These are phyloP conservation scores for Deilephila elpenor DNA, from an alignment of 2,888 invertebrate genomes.

Conservation along the genomic window DNA sequence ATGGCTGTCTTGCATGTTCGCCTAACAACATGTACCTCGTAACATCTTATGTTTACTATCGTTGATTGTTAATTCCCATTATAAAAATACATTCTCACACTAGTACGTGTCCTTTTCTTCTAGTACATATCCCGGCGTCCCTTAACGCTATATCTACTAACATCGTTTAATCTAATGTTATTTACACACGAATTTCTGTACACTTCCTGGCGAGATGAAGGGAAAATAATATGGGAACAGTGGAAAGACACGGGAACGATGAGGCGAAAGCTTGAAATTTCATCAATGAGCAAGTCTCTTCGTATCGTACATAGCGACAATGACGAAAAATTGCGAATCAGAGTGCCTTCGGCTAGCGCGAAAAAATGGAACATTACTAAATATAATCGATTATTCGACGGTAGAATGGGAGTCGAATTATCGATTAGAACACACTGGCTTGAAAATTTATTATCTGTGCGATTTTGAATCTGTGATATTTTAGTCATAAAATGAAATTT, in stretches of 20 bases:
- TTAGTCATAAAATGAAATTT: slow-evolving; percentile 1
- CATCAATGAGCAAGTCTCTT: slow-evolving; percentile 74
- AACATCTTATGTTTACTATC: slow-evolving; percentile 69
- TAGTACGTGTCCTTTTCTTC: slow-evolving; percentile 55
- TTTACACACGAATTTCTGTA: slow-evolving; percentile 72
- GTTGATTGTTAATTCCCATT: slow-evolving; percentile 71
- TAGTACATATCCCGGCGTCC: slow-evolving; percentile 68
- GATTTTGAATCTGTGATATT: neutral
- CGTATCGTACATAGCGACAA: slow-evolving; percentile 28
- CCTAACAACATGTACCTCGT: slow-evolving; percentile 59
- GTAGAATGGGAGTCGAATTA: neutral
- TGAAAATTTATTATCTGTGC: slow-evolving; percentile 23
- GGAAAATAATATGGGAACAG: slow-evolving; percentile 55
- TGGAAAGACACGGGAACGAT: slow-evolving; percentile 57
- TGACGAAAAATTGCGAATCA: slow-evolving; percentile 22
- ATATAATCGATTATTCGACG: slow-evolving; percentile 15
- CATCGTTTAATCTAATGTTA: slow-evolving; percentile 53
- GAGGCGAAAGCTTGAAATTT: slow-evolving; percentile 78
- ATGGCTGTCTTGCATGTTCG: slow-evolving; percentile 46
- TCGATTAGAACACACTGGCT: slow-evolving; percentile 27
- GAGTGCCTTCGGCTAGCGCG: slow-evolving; percentile 18
- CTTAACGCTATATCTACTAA: slow-evolving; percentile 73
- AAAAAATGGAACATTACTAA: slow-evolving; percentile 14
- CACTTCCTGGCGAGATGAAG: slow-evolving; percentile 76
- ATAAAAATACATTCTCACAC: slow-evolving; percentile 77